These are phyloP conservation scores for Hirtodrosophila trivittata DNA, from an alignment of 2,888 invertebrate species.

Conservation along the genomic window DNA sequence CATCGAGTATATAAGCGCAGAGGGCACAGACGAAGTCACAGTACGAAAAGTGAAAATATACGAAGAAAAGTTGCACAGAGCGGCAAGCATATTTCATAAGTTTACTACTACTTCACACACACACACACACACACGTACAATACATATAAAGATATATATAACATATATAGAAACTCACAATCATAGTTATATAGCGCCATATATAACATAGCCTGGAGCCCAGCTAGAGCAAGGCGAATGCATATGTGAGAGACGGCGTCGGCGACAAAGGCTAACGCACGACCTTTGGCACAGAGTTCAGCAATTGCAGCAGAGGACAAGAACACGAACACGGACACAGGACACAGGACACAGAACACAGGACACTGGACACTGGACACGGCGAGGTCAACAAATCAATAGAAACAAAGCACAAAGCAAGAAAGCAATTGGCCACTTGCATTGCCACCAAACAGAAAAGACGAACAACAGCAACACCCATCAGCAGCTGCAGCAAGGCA, in stretches of 20 bases:
- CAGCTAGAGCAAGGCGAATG: conserved; percentile 3
- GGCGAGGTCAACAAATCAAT: conserved; percentile 68
- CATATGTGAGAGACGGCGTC: conserved; percentile 31
- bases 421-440: conserved; percentile 39
- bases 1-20: conserved; percentile 50
- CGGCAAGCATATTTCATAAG: conserved; percentile 76
- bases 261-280: conserved; percentile 78
- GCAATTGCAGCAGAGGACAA: conserved; percentile 49
- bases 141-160: conserved; percentile 5
- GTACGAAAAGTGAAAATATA: conserved; percentile 76
- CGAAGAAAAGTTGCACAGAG: conserved; percentile 59
- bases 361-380: conserved; percentile 1
- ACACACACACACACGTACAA: conserved; percentile 7
- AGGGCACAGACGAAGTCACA: conserved; percentile 44
- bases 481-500: conserved; percentile 32
- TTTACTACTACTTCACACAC: conserved; percentile 50
- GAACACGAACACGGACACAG: conserved; percentile 33
- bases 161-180: conserved; percentile 22
- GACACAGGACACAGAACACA: conserved; percentile 7
- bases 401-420: conserved; percentile 51
- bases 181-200: conserved; percentile 35
- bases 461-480: conserved; percentile 3
- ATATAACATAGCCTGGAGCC: conserved; percentile 10
- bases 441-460: too few species aligned
- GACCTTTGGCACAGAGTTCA: conserved; percentile 78